Evolutionary conservation across 2,113 vertebrate genomes (phyloP), one percentile per base, ranked within the genome.

Genomic region (Hippocampus comes): DNA sequence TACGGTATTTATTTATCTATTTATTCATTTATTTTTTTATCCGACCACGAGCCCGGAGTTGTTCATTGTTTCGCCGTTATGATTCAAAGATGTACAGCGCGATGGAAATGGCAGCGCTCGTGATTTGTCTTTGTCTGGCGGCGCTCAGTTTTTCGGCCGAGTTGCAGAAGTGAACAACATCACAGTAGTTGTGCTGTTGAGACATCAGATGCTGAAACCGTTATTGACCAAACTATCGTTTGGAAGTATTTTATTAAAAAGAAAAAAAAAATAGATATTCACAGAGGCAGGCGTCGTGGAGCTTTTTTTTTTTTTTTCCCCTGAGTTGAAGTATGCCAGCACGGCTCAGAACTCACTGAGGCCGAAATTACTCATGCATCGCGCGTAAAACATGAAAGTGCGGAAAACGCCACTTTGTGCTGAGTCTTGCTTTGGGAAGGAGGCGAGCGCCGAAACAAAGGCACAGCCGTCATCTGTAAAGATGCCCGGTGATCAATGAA

Each of bases 391-490:
- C 92, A 93, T 94, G 94, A 94, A 95, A 53, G 49, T 55, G 94
- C 92, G 93, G 89, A 93, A 95, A 94, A 94, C 80, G 90, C 92
- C 41, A 82, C 91, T 93, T 96, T 96, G 94, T 97, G 96, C 96
- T 97, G 96, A 97, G 94, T 95, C 92, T 95, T 91, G 91, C 92
- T 94, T 98, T 98, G 94, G 94, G 89, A 93, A 93, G 91, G 11
- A 92, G 92, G 92, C 91, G 66, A 78, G 84, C 87, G 90, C 94
- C 94, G 91, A 94, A 94, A 94, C 92, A 90, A 91, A 90, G 91
- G 89, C 89, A 90, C 89, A 87, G 92, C 93, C 92, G 90, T 97
- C 96, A 97, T 97, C 95, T 94, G 95, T 97, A 95, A 98, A 95
- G 96, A 95, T 95, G 95, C 96, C 95, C 96, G 94, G 93, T 94